These are phyloP conservation scores for Caenorhabditis zanzibari DNA, from an alignment of 2,888 invertebrate genomes.

Conservation along the genomic window DNA sequence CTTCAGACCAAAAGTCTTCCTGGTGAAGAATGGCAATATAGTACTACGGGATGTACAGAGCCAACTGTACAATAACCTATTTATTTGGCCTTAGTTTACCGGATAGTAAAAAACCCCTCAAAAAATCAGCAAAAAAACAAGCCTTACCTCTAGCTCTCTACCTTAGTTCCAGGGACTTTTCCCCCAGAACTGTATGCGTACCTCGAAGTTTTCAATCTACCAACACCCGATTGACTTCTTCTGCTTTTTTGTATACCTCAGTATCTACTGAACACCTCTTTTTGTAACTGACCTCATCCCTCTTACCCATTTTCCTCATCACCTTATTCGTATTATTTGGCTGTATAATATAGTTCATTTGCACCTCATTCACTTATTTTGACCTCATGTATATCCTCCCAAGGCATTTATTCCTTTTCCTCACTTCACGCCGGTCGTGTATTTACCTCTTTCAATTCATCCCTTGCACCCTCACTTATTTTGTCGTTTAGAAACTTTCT, in stretches of 20 bases:
- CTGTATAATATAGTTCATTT: constrained; percentile 19
- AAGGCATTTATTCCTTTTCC: background rate
- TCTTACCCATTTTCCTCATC: background rate
- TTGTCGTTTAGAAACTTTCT: background rate
- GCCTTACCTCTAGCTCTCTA: background rate
- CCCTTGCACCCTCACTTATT: background rate
- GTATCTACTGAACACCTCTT: constrained; percentile 6
- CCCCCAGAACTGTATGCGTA: background rate
- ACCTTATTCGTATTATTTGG: background rate
- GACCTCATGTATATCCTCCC: background rate
- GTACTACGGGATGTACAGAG: background rate
- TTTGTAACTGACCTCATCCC: background rate
- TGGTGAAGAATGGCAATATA: constrained; percentile 24
- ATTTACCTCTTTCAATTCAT: background rate
- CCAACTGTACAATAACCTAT: constrained; percentile 1
- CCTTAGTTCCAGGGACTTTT: constrained; percentile 2
- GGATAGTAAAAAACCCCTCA: constrained; percentile 37
- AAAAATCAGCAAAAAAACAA: background rate
- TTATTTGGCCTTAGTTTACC: constrained; percentile 29
- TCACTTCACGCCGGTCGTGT: constrained; percentile 12
- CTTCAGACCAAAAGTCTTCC: constrained; percentile 13
- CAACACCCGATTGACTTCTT: background rate
- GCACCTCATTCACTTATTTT: constrained; percentile 1
- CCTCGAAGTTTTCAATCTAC: background rate
- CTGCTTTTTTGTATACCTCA: constrained; percentile 6